Evolutionary conservation across 2,113 vertebrate species (phyloP), one percentile per base, ranked within the genome.

Genomic region (Elachura formosa): DNA sequence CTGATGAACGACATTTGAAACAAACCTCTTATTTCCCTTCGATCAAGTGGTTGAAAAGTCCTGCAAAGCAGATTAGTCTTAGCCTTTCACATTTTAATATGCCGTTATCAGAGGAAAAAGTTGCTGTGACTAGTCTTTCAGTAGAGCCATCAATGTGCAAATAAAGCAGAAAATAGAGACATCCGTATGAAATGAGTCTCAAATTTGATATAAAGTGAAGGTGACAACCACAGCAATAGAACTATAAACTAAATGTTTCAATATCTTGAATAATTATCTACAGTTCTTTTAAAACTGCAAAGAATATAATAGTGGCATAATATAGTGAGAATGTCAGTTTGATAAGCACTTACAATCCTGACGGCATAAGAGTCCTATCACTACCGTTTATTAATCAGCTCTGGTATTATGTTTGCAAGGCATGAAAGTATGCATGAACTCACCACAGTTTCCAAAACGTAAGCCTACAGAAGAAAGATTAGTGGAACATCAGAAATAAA

Each of bases 151-250:
- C 97, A 96, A 66, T 45, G 95, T 96, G 96, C 97, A 97, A 97
- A 98, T 96, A 98, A 97, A 97, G 97, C 98, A 97, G 97, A 97
- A 97, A 97, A 98, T 96, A 98, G 95, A 98, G 97, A 98, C 97
- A 97, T 98, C 96, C 96, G 97, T 91, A 96, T 92, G 96, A 97
- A 97, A 97, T 62, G 91, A 97, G 96, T 43, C 94, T 96, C 87
- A 94, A 89, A 97, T 95, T 95, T 97, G 97, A 97, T 90, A 77
- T 5, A 95, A 95, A 98, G 87, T 31, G 89, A 91, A 97, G 97
- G 87, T 97, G 98, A 98, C 98, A 98, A 89, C 92, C 98, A 96
- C 92, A 66, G 96, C 95, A 36, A 91, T 34, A 84, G 88, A 95
- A 91, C 68, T 88, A 84, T 81, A 95, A 82, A 90, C 89, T 87